phyloP scores from a whole-genome alignment of 2,113 vertebrate species.

The Pygathrix nemaeus region DNA sequence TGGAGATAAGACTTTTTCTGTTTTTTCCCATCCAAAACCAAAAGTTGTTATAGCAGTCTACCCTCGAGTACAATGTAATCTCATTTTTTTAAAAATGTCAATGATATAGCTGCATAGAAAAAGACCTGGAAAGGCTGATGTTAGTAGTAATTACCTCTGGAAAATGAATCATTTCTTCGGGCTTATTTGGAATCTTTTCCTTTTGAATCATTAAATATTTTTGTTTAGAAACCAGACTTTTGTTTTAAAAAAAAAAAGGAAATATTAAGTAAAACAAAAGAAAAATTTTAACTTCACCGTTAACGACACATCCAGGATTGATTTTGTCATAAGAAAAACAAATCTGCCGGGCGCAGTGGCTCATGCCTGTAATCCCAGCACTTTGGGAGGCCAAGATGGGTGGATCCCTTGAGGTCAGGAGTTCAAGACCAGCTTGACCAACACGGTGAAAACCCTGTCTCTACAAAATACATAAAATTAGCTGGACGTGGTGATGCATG shows the following conservation, averaged over 20 bases:
- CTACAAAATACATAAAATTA: too few relatives aligned
- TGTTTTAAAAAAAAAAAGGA: not conserved
- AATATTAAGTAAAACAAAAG: not conserved
- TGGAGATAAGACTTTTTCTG: not conserved
- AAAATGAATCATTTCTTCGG: not conserved
- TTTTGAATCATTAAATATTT: constrained; percentile 22
- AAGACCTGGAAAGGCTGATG: not conserved
- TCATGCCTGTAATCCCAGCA: too few relatives aligned
- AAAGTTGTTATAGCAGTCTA: not conserved
- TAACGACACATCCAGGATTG: not conserved
- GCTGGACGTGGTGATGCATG: too few relatives aligned
- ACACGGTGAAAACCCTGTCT: too few relatives aligned
- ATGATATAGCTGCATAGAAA: not conserved
- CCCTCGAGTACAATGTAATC: not conserved
- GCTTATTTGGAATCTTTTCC: not conserved
- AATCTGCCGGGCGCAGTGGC: not conserved
- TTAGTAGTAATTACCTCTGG: not conserved
- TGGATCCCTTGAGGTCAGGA: too few relatives aligned
- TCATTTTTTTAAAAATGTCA: not conserved
- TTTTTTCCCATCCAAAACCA: not conserved
- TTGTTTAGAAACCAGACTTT: not conserved
- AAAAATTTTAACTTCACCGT: not conserved
- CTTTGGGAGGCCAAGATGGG: too few relatives aligned
- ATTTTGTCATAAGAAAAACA: not conserved
- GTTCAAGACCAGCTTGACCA: too few relatives aligned